Conservation (phyloP, 2,888 invertebrate genomes). For the Brachypalpus laphriformis region DNA sequence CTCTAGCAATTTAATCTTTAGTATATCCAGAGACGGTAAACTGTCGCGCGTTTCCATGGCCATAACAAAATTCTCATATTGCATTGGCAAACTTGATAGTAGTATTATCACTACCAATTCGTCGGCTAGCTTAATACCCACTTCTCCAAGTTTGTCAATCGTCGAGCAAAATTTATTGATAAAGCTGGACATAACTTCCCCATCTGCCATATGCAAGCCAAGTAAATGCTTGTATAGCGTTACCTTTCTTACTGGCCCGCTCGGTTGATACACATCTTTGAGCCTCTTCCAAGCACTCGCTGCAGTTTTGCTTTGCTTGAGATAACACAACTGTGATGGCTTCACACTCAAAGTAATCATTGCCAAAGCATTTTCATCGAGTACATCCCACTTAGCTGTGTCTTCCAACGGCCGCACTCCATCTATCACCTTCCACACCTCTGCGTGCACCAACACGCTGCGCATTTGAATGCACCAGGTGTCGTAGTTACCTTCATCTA, state of each 20-base stretch:
- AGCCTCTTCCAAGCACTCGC: conserved; percentile 50
- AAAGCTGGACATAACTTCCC: neutral
- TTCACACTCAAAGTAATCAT: conserved; percentile 47
- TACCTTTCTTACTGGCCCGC: conserved; percentile 48
- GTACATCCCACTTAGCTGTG: conserved; percentile 15
- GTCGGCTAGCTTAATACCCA: conserved; percentile 28
- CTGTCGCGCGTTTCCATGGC: conserved; percentile 15
- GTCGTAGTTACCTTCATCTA: conserved; percentile 24
- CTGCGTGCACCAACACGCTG: conserved; percentile 55
- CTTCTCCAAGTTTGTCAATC: conserved; percentile 45
- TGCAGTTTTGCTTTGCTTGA: conserved; percentile 48
- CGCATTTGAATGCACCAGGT: conserved; percentile 50
- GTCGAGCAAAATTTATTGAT: conserved; percentile 34
- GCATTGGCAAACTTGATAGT: conserved; percentile 44
- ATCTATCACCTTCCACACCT: conserved; percentile 42
- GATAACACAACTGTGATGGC: conserved; percentile 53
- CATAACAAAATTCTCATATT: conserved; percentile 42
- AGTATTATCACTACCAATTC: conserved; percentile 51
- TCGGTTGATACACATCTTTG: conserved; percentile 55
- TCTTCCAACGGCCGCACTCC: conserved; percentile 17
- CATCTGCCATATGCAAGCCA: conserved; percentile 45
- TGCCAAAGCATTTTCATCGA: conserved; percentile 46
- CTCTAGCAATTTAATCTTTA: conserved; percentile 46
- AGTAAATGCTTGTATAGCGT: conserved; percentile 64
- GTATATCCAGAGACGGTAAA: conserved; percentile 3